A percentile compares a stretch with the other conserved stretches of the same genome.
Evolutionary conservation across 2,797 vertebrate genomes (phyloP).

Genomic region (Scolopax rusticola): DNA sequence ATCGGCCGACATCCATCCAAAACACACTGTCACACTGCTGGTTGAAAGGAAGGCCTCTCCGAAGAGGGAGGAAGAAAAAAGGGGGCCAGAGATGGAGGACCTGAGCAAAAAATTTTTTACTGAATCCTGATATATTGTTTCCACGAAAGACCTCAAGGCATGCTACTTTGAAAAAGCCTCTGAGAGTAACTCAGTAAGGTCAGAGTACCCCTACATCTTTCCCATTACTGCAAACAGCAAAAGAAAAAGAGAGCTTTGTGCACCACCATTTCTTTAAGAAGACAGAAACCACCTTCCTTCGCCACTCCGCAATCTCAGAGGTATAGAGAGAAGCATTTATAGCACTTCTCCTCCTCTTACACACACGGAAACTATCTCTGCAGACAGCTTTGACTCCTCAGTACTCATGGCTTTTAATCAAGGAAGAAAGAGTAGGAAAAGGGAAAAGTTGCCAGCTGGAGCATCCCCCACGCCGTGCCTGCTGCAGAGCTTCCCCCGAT

Average conservation of each 20-base stretch:
- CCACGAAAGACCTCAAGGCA: background rate
- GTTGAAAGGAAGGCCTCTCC: background rate
- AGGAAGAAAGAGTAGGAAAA: background rate
- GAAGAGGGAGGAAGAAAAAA: background rate
- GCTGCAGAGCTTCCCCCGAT: fast-evolving
- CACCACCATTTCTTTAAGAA: background rate
- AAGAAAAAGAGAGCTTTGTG: fast-evolving
- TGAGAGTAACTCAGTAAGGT: background rate
- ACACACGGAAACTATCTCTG: background rate
- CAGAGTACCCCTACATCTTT: background rate
- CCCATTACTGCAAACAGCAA: background rate
- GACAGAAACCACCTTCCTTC: background rate
- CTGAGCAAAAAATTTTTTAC: background rate
- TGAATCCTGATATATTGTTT: background rate
- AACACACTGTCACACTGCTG: background rate
- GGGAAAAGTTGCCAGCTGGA: fast-evolving
- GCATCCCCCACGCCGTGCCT: background rate
- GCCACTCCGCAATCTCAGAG: background rate
- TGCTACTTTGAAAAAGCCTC: background rate
- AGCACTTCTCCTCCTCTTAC: background rate
- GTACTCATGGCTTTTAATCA: background rate
- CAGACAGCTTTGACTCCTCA: background rate
- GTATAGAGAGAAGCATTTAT: background rate
- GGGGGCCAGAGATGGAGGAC: background rate
- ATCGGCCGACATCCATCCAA: background rate